Evolutionary conservation across 2,113 vertebrate genomes (phyloP), one percentile per base, ranked within the genome.

Genomic region (Aegypius monachus): DNA sequence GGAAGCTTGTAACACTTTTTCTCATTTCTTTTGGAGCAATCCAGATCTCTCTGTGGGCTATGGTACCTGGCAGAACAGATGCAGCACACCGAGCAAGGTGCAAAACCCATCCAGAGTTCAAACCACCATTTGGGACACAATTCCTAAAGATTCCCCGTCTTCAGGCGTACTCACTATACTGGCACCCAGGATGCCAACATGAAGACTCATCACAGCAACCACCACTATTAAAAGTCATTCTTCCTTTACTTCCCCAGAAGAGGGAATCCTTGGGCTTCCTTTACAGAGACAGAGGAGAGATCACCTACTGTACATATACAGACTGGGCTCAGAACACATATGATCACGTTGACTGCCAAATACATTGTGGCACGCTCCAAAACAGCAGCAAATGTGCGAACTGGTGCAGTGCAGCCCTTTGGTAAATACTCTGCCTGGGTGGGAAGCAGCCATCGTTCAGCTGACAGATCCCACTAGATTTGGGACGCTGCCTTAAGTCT

Each of bases 91-190:
- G 8, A 71, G 36, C 40, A 71, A 58, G n/a, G 23, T 45, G 11
- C 13, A 53, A 81, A 86, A 61, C 8, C 7, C 59, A 40, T 6
- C 9, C 63, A 65, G 65, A 58, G 43, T 25, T 77, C 43, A 68
- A 82, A 36, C 5, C 31, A 31, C 17, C 5, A 1, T 66, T 8
- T 65, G 42, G 22, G 22, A 65, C 4, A n/a, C 0, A 1, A 77
- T 17, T 77, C 25, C 45, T 84, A 26, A 45, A 63, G 16, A 84
- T 48, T 50, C 29, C 7, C 7, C 5, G 7, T 45, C 15, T 45
- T 56, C 43, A 58, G 19, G 32, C 8, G 31, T 8, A 20, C 3
- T 32, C 2, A 0, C 47, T 56, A 26, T 38, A 40, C 31, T 77
- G n/a, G 32, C 29, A 55, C 15, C 15, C 27, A 16, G 18, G n/a